Evolutionary conservation across 2,888 invertebrate genomes (phyloP).

Genomic region (Charanyca ferruginea): DNA sequence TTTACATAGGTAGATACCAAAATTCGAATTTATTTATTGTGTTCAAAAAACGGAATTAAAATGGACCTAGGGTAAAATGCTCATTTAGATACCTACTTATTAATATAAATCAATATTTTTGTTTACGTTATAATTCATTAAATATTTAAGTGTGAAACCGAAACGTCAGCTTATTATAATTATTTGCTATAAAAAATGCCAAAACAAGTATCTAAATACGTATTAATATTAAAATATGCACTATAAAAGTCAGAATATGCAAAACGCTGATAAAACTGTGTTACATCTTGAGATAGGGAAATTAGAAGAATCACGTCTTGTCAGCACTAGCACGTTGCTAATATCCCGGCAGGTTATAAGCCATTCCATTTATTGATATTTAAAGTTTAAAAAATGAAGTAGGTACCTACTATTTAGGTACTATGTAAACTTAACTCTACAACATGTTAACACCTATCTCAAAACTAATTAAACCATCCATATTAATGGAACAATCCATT

Average conservation of each 20-base stretch:
- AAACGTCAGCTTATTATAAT: constrained; percentile 38
- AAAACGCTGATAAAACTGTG: constrained; percentile 18
- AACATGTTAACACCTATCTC: not conserved
- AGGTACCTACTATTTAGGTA: too few species aligned
- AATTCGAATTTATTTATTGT: too few species aligned
- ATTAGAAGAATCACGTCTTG: not conserved
- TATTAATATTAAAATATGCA: constrained; percentile 52
- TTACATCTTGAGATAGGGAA: not conserved
- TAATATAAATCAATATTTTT: constrained; percentile 19
- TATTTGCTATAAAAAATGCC: constrained; percentile 32
- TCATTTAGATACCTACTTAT: not conserved
- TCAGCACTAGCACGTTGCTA: not conserved
- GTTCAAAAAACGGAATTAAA: too few species aligned
- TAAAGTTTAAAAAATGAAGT: too few species aligned
- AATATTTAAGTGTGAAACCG: constrained; percentile 19
- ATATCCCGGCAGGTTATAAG: not conserved
- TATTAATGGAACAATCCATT: constrained; percentile 1
- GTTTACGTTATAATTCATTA: constrained; percentile 26
- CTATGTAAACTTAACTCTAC: not conserved
- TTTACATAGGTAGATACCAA: too few species aligned
- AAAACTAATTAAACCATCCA: constrained; percentile 3
- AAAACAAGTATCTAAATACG: constrained; percentile 40
- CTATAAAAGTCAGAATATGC: constrained; percentile 52
- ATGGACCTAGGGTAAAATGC: not conserved
- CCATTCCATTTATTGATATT: too few species aligned